These are phyloP conservation scores for Danaus melanippus DNA, from an alignment of 1,140 invertebrate genomes.

Conservation along the genomic window DNA sequence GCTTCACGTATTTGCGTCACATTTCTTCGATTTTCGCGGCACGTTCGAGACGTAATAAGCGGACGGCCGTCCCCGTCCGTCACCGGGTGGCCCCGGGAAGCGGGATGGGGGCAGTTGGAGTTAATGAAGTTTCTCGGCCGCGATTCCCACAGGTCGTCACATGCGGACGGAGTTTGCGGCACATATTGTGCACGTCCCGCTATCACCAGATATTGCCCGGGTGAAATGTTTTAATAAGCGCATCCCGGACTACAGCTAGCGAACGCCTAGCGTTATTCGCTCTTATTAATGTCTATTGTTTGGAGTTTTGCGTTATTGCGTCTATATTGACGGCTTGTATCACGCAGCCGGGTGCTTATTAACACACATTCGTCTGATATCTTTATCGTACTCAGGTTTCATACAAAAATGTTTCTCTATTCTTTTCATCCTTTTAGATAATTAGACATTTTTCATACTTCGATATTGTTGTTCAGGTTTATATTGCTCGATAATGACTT, in stretches of 20 bases:
- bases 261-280: constrained; percentile 35
- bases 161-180: constrained; percentile 62
- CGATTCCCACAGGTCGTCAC: constrained; percentile 68
- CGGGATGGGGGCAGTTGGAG: constrained; percentile 45
- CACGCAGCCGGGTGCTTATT: constrained; percentile 29
- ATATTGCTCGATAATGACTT: no score
- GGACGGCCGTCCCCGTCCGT: constrained; percentile 53
- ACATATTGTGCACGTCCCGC: constrained; percentile 66
- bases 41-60: constrained; percentile 69
- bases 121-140: constrained; percentile 69
- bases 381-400: no score
- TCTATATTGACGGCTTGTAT: constrained; percentile 32
- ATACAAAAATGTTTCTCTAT: no score
- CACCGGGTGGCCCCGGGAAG: constrained; percentile 29
- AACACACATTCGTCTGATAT: constrained; percentile 6
- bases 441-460: no score
- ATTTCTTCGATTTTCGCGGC: constrained; percentile 69
- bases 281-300: constrained; percentile 70
- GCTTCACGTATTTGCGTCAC: constrained; percentile 63
- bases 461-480: no score
- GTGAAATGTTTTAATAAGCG: constrained; percentile 70
- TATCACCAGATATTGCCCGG: constrained; percentile 58
- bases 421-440: no score
- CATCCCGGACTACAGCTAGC: constrained; percentile 47
- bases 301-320: constrained; percentile 62